Evolutionary conservation across 1,140 invertebrate species (phyloP).

Genomic region (Ostrea denselamellosa): DNA sequence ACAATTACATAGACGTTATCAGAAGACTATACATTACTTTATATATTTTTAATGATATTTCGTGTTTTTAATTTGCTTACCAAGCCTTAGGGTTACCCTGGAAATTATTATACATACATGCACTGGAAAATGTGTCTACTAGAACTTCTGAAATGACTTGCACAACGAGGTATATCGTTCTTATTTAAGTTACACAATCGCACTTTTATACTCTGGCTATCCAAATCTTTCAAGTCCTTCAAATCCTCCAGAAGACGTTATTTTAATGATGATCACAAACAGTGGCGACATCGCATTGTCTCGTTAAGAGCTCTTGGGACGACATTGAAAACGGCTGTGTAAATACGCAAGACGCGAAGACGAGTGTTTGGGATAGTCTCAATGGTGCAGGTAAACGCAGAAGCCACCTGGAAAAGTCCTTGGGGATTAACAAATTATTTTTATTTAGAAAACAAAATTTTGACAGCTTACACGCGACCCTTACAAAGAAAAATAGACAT

Average conservation of each 20-base stretch:
- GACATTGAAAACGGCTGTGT: slow-evolving; percentile 19
- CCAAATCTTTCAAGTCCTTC: neutral
- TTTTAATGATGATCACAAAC: slow-evolving; percentile 18
- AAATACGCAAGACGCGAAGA: slow-evolving; percentile 5
- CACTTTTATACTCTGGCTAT: slow-evolving; percentile 1
- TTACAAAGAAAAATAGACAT: neutral
- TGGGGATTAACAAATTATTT: neutral
- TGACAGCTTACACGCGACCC: slow-evolving; percentile 6
- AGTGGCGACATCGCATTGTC: slow-evolving; percentile 30
- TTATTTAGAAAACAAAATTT: neutral
- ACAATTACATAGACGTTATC: neutral
- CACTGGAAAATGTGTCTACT: neutral
- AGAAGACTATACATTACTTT: neutral
- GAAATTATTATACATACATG: neutral
- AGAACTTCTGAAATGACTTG: neutral
- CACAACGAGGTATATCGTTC: neutral
- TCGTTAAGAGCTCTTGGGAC: neutral
- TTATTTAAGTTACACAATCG: neutral
- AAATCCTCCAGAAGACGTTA: slow-evolving; percentile 1
- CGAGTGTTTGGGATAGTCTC: neutral
- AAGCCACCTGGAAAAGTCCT: slow-evolving; percentile 26
- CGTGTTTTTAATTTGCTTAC: neutral
- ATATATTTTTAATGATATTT: neutral
- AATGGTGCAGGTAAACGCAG: slow-evolving; percentile 5
- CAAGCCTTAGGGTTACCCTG: neutral